Percentiles rank a stretch among this genome's conserved stretches.
phyloP scores from a whole-genome alignment of 2,113 vertebrate genomes.

The Emydura subglobosa region DNA sequence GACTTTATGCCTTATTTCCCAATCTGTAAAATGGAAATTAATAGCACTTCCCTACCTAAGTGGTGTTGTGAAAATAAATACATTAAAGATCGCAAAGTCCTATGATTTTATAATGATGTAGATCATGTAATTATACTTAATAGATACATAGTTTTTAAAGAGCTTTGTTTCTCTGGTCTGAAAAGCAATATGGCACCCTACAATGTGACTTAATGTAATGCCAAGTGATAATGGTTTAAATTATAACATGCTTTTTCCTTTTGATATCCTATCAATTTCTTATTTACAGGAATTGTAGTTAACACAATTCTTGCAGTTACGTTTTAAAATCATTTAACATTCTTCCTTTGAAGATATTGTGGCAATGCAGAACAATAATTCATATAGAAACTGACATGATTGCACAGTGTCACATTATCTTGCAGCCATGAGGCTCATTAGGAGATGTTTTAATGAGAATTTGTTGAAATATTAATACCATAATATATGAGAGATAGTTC shows the following conservation, averaged over 20 bases:
- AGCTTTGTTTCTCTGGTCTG: not conserved
- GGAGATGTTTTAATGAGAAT: conserved; percentile 39
- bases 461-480: conserved; percentile 51
- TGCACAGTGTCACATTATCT: conserved; percentile 40
- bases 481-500: conserved; percentile 16
- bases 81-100: not conserved
- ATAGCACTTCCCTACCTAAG: not conserved
- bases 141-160: not conserved
- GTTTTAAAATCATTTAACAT: not conserved
- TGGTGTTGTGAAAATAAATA: not conserved
- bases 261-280: not conserved
- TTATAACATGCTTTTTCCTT: not conserved
- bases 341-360: conserved; percentile 1
- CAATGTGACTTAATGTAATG: not conserved
- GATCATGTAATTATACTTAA: not conserved
- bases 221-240: not conserved
- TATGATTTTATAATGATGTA: not conserved
- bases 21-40: not conserved
- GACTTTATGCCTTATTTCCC: not conserved
- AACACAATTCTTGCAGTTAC: not conserved
- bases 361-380: conserved; percentile 33
- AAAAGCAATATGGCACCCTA: not conserved
- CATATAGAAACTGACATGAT: conserved; percentile 15
- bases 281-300: not conserved
- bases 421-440: conserved; percentile 32